Conservation (phyloP, 2,113 vertebrate species). For the Xiphias gladius region DNA sequence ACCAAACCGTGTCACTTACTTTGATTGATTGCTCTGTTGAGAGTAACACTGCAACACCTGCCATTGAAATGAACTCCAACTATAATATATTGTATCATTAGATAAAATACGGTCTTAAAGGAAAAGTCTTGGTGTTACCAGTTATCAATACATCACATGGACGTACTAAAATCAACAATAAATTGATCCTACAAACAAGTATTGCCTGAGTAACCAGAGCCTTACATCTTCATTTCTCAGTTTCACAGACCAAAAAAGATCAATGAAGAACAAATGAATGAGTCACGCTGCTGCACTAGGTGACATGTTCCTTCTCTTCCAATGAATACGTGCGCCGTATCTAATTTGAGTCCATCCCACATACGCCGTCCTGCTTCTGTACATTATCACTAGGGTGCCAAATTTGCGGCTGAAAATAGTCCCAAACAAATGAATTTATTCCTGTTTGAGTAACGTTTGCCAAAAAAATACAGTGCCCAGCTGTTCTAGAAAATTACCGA, state of each 20-base stretch:
- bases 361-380: no score
- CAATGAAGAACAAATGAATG: background rate
- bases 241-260: background rate
- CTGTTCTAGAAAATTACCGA: no score
- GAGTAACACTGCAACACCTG: background rate
- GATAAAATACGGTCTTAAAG: background rate
- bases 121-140: no score
- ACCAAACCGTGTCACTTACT: constrained; percentile 9
- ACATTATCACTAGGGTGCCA: no score
- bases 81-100: background rate
- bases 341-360: no score
- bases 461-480: no score
- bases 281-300: background rate
- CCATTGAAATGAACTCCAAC: background rate
- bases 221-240: background rate
- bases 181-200: no score
- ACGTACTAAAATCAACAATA: background rate
- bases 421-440: background rate
- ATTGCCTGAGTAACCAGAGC: background rate
- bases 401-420: constrained; percentile 12
- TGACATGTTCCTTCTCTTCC: no score
- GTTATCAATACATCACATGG: background rate
- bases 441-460: no score
- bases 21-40: constrained; percentile 3
- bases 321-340: no score